Base-by-base conservation (phyloP, 30 jellyfish, hydroid and myxozoan genomes). In the Hydractinia echinata region DNA sequence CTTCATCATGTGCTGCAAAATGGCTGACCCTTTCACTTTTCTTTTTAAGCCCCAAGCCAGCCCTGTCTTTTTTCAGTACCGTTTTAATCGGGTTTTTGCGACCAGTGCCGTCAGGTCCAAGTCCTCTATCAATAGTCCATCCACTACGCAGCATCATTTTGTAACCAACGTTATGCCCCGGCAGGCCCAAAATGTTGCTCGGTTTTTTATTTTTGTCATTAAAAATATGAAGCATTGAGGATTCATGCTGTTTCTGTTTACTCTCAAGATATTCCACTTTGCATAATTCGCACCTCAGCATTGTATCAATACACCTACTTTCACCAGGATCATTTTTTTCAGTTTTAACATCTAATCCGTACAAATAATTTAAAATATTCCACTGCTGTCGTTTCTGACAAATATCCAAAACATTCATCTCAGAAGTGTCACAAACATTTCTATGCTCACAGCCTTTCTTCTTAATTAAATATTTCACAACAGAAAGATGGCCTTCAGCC, bases 71-170 rank as follows among this genome's bases (percentile, higher is more conserved):
- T 79, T 91, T 91, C 55, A 85, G 68, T 15, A 76, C 79, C 20
- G 97, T 82, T 62, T 93, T 83, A 11, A 91, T 73, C 52, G 97
- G 97, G 19, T 85, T 76, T 61, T 10, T 67, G 7, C 83, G 89
- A 14, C 97, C 97, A 8, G 67, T 53, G 1, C 97, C 95, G 6
- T 86, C 88, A 4, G 87, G 95, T 4, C 97, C 97, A 11, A 91
- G 82, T 19, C 97, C 97, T 50, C 20, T 71, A 9, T 82, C 94
- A 64, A 72, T 82, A 11, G 85, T 16, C 97, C 97, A 91, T 0
- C 97, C 97, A 19, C 87, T 85, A 3, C 89, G 91, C 30, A 86
- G 82, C 83, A 91, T 84, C 93, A 91, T 91, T 71, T 82, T 89
- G 62, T 73, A 91, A 13, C 97, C 97, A 71, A 91, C 82, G 79